A percentile compares a stretch with the other conserved stretches of the same genome.
phyloP scores from a whole-genome alignment of 2,888 invertebrate genomes.

The Drosophila parthenogenetica region DNA sequence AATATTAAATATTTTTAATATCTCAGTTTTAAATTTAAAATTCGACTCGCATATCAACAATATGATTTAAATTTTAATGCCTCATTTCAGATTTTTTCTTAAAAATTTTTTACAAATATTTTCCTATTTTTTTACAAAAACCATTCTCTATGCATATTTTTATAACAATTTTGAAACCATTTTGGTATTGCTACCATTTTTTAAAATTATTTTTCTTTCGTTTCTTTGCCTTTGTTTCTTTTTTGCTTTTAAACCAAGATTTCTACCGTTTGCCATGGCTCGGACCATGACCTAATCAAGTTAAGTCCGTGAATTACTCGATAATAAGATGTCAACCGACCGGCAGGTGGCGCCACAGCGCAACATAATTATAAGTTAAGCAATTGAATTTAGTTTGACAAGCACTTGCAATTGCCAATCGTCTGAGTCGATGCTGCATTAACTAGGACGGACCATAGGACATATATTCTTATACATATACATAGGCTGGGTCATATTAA shows the following conservation, averaged over 20 bases:
- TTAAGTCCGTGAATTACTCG: neutral
- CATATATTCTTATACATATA: neutral
- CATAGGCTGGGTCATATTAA: conserved; percentile 43
- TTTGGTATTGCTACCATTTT: too few relatives aligned
- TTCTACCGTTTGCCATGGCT: neutral
- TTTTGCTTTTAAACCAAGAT: neutral
- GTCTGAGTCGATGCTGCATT: conserved; percentile 25
- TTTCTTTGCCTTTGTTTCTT: neutral
- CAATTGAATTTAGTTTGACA: conserved; percentile 37
- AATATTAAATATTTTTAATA: too few relatives aligned
- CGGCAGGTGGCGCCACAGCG: conserved; percentile 26
- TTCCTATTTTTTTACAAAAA: too few relatives aligned
- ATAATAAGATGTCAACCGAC: conserved; percentile 13
- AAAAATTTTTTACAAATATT: too few relatives aligned
- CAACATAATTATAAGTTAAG: conserved; percentile 32
- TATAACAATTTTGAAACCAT: too few relatives aligned
- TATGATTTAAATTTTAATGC: too few relatives aligned
- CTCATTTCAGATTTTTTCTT: too few relatives aligned
- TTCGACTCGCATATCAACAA: too few relatives aligned
- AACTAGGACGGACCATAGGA: conserved; percentile 4
- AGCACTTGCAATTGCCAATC: conserved; percentile 11
- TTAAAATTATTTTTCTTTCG: neutral
- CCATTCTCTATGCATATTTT: too few relatives aligned
- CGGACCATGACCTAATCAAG: neutral
- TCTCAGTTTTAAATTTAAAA: too few relatives aligned